Percentiles rank a stretch among this genome's conserved stretches.
phyloP scores from a whole-genome alignment of 2,888 invertebrate species.

The Cosmia trapezina region DNA sequence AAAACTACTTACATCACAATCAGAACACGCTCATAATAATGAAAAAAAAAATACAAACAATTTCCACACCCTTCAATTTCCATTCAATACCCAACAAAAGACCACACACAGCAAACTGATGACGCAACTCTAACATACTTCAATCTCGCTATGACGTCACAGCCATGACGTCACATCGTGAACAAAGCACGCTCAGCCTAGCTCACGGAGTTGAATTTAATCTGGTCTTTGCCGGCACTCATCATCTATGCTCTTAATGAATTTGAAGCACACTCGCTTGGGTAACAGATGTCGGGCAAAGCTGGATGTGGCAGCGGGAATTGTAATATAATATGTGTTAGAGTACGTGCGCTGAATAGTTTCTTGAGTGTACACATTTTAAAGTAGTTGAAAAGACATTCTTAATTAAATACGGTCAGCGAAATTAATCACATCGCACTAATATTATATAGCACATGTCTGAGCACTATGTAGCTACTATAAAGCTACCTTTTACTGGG shows the following conservation, averaged over 20 bases:
- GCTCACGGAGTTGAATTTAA: conserved; percentile 52
- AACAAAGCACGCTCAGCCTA: conserved; percentile 27
- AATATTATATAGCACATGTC: too few species aligned
- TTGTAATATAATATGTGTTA: conserved; percentile 5
- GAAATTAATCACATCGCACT: too few species aligned
- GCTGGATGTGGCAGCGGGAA: conserved; percentile 7
- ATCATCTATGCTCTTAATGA: conserved; percentile 59
- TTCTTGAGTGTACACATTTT: background rate
- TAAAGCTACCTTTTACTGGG: too few species aligned
- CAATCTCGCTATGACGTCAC: conserved; percentile 27
- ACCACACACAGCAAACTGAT: conserved; percentile 7
- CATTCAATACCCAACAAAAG: conserved; percentile 9
- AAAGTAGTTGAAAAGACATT: background rate
- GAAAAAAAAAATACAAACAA: too few species aligned
- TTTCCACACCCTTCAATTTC: background rate
- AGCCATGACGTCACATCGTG: conserved; percentile 30
- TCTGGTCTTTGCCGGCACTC: conserved; percentile 51
- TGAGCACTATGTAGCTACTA: too few species aligned
- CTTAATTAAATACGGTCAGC: background rate
- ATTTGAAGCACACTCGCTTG: conserved; percentile 43
- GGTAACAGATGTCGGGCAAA: conserved; percentile 5
- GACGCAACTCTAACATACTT: conserved; percentile 23
- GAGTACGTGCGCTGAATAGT: background rate
- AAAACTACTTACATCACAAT: background rate
- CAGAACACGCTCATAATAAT: too few species aligned